phyloP scores from a whole-genome alignment of 2,113 vertebrate genomes.

The Morone saxatilis region DNA sequence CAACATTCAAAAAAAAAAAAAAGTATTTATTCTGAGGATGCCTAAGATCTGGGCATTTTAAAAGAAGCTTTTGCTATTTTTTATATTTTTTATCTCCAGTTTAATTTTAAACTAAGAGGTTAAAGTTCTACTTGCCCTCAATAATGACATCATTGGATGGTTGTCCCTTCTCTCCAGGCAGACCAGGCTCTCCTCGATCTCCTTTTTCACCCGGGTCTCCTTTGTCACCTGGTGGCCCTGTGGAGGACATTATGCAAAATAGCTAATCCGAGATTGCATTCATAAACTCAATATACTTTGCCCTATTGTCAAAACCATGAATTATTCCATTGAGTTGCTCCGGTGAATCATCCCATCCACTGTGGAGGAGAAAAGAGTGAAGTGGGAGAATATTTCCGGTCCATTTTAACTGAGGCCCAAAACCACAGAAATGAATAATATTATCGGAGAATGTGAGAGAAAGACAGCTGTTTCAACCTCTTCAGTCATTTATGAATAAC shows the following conservation, averaged over 20 bases:
- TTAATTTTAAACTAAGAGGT: neutral
- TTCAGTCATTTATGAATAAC: slow-evolving; percentile 30
- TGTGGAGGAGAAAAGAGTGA: slow-evolving; percentile 37
- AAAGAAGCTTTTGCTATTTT: neutral
- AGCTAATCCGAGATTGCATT: neutral
- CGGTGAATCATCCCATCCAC: slow-evolving; percentile 43
- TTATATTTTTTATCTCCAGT: neutral
- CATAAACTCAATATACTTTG: neutral
- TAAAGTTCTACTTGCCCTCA: slow-evolving; percentile 64
- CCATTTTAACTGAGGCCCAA: slow-evolving; percentile 61
- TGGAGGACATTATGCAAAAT: neutral
- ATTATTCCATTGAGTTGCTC: slow-evolving; percentile 37
- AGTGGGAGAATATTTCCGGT: slow-evolving; percentile 59
- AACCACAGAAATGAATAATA: slow-evolving; percentile 72
- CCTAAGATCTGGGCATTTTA: neutral
- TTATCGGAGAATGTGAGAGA: slow-evolving; percentile 42
- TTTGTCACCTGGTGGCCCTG: slow-evolving; percentile 79
- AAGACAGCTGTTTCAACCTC: slow-evolving; percentile 22
- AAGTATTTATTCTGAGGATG: no score
- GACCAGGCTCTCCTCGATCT: slow-evolving; percentile 88
- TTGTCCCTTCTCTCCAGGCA: slow-evolving; percentile 87
- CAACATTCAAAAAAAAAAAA: neutral
- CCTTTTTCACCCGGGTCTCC: slow-evolving; percentile 78
- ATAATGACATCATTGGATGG: slow-evolving; percentile 86
- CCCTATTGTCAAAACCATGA: slow-evolving; percentile 44